Evolutionary conservation across 2,888 invertebrate genomes (phyloP).

Genomic region (Drosophila formosana): DNA sequence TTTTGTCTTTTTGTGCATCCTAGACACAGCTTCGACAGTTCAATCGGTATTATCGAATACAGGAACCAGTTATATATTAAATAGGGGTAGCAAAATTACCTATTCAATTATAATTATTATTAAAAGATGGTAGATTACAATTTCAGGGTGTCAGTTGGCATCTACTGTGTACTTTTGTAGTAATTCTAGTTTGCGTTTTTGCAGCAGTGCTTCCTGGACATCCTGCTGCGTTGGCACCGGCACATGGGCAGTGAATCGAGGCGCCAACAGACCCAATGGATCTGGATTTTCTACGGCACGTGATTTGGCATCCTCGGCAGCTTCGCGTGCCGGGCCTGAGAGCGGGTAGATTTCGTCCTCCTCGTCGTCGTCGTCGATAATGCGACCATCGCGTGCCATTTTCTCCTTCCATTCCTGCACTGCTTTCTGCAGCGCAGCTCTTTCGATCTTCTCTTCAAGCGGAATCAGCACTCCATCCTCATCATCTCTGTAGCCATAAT

Average conservation of each 20-base stretch:
- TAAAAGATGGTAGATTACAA: neutral
- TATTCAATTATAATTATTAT: neutral
- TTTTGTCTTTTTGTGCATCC: too few relatives aligned
- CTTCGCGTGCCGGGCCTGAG: conserved; percentile 79
- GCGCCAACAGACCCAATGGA: conserved; percentile 85
- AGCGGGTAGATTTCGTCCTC: conserved; percentile 86
- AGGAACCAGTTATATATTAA: too few relatives aligned
- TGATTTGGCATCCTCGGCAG: conserved; percentile 66
- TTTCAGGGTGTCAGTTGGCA: conserved; percentile 19
- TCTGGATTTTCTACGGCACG: conserved; percentile 64
- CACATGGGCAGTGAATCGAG: conserved; percentile 92
- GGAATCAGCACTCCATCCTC: conserved; percentile 98
- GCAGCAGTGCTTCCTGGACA: conserved; percentile 95
- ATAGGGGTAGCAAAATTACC: neutral
- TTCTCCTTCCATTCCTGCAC: conserved; percentile 90
- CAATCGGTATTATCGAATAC: too few relatives aligned
- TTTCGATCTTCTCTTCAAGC: conserved; percentile 93
- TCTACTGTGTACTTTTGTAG: conserved; percentile 91
- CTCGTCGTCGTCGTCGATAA: conserved; percentile 90
- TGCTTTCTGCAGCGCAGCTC: conserved; percentile 87
- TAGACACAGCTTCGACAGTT: too few relatives aligned
- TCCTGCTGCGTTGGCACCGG: conserved; percentile 97
- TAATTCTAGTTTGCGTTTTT: conserved; percentile 96
- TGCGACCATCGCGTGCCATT: conserved; percentile 88
- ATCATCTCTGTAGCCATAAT: conserved; percentile 99